A percentile compares a stretch with the other conserved stretches of the same genome.
These are phyloP conservation scores for Mythimna vitellina DNA, from an alignment of 2,888 invertebrate genomes.

Conservation along the genomic window DNA sequence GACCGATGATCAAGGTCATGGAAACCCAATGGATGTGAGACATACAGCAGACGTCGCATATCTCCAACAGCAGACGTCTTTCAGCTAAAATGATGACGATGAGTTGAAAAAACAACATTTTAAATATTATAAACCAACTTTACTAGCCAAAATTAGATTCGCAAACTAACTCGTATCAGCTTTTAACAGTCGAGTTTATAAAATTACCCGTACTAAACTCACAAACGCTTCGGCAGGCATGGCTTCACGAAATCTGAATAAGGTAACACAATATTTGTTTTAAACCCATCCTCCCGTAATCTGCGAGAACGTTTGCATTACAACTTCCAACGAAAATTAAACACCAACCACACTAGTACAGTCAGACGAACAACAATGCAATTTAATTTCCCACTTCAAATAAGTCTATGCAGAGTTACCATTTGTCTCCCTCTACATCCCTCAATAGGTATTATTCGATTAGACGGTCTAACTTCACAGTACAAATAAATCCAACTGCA, in stretches of 20 bases:
- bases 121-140: background rate
- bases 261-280: conserved; percentile 53
- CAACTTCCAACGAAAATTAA: conserved; percentile 55
- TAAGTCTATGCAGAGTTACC: conserved; percentile 51
- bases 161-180: conserved; percentile 35
- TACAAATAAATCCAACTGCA: conserved; percentile 78
- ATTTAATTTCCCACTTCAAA: conserved; percentile 66
- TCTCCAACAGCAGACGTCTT: too few relatives aligned
- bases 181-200: conserved; percentile 36
- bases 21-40: too few relatives aligned
- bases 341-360: conserved; percentile 40
- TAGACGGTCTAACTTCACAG: conserved; percentile 72
- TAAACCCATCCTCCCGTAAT: conserved; percentile 41
- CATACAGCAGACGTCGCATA: too few relatives aligned
- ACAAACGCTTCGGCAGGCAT: conserved; percentile 28
- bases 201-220: conserved; percentile 38
- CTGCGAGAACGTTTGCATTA: conserved; percentile 37
- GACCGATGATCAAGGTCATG: too few relatives aligned
- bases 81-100: too few relatives aligned
- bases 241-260: conserved; percentile 46
- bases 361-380: conserved; percentile 55
- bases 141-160: conserved; percentile 3
- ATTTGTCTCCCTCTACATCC: conserved; percentile 63
- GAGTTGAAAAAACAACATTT: background rate
- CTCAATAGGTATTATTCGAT: conserved; percentile 78